phyloP scores from a whole-genome alignment of 2,888 invertebrate species.

The Mimas tiliae region DNA sequence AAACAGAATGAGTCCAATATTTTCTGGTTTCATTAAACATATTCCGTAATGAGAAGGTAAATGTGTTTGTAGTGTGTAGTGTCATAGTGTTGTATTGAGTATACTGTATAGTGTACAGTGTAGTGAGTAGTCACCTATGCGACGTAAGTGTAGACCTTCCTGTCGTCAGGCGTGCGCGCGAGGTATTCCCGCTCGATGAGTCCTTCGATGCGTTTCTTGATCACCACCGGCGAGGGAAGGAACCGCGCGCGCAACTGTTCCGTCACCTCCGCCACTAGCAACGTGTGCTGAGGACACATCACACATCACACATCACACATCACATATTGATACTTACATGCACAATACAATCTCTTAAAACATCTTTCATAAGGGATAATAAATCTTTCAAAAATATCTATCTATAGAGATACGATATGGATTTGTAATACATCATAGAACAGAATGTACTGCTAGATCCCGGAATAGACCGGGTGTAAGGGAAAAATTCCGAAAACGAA shows the following conservation, averaged over 20 bases:
- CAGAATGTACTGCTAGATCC: too few species aligned
- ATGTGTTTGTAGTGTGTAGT: not conserved
- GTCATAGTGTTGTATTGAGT: slow-evolving; percentile 7
- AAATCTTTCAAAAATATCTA: too few species aligned
- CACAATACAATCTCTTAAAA: too few species aligned
- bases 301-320: slow-evolving; percentile 28
- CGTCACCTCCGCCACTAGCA: slow-evolving; percentile 98
- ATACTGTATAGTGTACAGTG: not conserved
- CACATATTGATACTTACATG: slow-evolving; percentile 27
- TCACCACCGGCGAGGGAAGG: slow-evolving; percentile 98
- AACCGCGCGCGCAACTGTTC: slow-evolving; percentile 98
- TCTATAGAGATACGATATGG: too few species aligned
- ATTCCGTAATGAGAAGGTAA: not conserved
- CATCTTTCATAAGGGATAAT: too few species aligned
- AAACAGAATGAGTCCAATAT: slow-evolving; percentile 33
- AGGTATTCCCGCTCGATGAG: slow-evolving; percentile 99
- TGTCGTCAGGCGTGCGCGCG: slow-evolving; percentile 98
- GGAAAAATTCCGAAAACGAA: too few species aligned
- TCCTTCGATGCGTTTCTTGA: slow-evolving; percentile 99
- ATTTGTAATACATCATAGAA: too few species aligned
- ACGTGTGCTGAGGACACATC: slow-evolving; percentile 89
- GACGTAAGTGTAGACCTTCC: slow-evolving; percentile 98
- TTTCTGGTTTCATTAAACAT: not conserved
- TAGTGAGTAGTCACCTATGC: slow-evolving; percentile 86
- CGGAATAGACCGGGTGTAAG: too few species aligned